Conservation (phyloP, 1,140 invertebrate genomes). For the Nasonia vitripennis region DNA sequence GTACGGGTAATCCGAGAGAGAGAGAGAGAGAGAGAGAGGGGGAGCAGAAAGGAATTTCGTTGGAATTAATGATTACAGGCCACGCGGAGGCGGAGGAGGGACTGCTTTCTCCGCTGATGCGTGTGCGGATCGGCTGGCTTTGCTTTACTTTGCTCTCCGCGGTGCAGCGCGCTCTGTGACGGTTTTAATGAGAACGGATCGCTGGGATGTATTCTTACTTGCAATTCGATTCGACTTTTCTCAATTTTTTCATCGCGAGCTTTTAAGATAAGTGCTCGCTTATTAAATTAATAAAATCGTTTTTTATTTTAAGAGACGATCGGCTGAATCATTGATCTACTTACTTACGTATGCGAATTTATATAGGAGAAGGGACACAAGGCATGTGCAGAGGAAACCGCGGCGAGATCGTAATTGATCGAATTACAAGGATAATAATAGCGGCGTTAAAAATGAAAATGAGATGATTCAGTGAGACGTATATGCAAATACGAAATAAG, state of each 20-base stretch:
- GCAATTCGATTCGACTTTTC: too few relatives aligned
- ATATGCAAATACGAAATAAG: slow-evolving; percentile 47
- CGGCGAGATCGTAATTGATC: background rate
- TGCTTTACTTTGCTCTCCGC: background rate
- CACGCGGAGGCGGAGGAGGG: background rate
- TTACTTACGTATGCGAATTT: too few relatives aligned
- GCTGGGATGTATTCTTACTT: background rate
- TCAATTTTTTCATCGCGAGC: too few relatives aligned
- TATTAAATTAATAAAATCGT: too few relatives aligned
- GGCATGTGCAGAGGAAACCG: too few relatives aligned
- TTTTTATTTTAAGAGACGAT: too few relatives aligned
- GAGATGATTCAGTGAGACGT: slow-evolving; percentile 12
- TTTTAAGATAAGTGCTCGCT: too few relatives aligned
- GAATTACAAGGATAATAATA: background rate
- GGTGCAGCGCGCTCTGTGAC: background rate
- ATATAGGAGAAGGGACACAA: too few relatives aligned
- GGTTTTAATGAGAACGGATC: background rate
- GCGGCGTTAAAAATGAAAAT: background rate
- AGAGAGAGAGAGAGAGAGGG: background rate
- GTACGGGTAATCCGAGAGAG: background rate
- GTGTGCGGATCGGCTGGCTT: background rate
- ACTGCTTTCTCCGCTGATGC: too few relatives aligned
- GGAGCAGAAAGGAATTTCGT: background rate
- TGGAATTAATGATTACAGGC: background rate
- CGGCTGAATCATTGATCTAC: too few relatives aligned